phyloP scores from a whole-genome alignment of 2,888 invertebrate species.

The Oxyteleia sp. region DNA sequence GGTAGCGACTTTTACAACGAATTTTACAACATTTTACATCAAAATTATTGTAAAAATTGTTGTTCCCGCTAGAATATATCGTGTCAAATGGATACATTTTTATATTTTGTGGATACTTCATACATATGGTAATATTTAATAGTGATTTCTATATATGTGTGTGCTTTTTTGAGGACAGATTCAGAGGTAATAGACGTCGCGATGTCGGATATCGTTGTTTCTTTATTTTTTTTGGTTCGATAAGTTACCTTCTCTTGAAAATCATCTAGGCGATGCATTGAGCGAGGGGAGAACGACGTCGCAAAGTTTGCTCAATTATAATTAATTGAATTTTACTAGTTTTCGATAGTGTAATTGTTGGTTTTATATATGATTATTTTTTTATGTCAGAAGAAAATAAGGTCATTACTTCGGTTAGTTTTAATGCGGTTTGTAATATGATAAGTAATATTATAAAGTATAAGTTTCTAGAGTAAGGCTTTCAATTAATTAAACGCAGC shows the following conservation, averaged over 20 bases:
- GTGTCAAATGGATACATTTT: constrained; percentile 42
- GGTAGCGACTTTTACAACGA: constrained; percentile 40
- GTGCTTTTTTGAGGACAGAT: constrained; percentile 54
- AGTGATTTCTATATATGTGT: constrained; percentile 24
- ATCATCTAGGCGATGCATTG: constrained; percentile 38
- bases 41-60: constrained; percentile 30
- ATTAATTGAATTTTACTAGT: constrained; percentile 33
- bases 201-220: too few species aligned
- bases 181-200: constrained; percentile 51
- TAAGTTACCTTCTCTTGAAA: neutral
- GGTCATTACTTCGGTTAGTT: too few species aligned
- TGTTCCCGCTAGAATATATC: neutral
- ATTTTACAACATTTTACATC: constrained; percentile 25
- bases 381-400: neutral
- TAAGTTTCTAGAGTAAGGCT: too few species aligned
- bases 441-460: too few species aligned
- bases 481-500: too few species aligned
- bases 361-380: constrained; percentile 31
- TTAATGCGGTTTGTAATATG: too few species aligned
- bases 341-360: constrained; percentile 4
- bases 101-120: constrained; percentile 51
- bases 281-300: constrained; percentile 10
- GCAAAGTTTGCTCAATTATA: constrained; percentile 61
- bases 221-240: neutral
- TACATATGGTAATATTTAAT: constrained; percentile 19